Evolutionary conservation across 2,797 vertebrate species (phyloP), one percentile per base, ranked within the genome.

Genomic region (Hirundo rustica): DNA sequence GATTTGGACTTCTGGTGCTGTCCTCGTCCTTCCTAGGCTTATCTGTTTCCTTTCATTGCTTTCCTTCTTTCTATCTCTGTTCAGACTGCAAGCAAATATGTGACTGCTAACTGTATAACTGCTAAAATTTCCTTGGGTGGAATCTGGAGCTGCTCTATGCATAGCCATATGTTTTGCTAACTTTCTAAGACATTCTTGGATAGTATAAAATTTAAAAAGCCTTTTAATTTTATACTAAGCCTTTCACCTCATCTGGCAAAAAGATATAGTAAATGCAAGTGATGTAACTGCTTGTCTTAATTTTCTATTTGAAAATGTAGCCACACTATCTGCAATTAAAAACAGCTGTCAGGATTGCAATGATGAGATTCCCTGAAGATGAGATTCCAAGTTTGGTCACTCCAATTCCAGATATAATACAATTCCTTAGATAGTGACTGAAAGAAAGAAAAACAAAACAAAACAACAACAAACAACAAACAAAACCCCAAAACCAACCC

Each of bases 151-250:
- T 16, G 38, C 64, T 76, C 60, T 40, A n/a, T 40, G 34, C 50
- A 25, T 50, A 81, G 73, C 75, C 64, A 34, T 88, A 80, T 51
- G 77, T 76, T 83, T 85, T 86, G 25, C 54, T 94, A 71, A 61
- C 64, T 94, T 88, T 90, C 74, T 84, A 93, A 95, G 80, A 90
- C 54, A 68, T 84, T 68, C 82, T 86, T 94, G 91, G 79, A 84
- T 18, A 57, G 45, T 40, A 65, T 61, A 90, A 91, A 96, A 86
- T 51, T 78, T 34, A 88, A 93, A 50, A 92, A 85, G 4, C 12
- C 53, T n/a, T 22, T 22, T 36, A 36, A 36, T 36, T 58, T 58
- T 58, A 58, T 58, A 58, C 34, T 17, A 61, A 61, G 40, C 9
- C 18, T 70, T 70, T 25, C 92, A 77, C 42, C 55, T 77, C 88